Evolutionary conservation across 2,797 vertebrate species (phyloP).

Genomic region (Anolis apletophallus): DNA sequence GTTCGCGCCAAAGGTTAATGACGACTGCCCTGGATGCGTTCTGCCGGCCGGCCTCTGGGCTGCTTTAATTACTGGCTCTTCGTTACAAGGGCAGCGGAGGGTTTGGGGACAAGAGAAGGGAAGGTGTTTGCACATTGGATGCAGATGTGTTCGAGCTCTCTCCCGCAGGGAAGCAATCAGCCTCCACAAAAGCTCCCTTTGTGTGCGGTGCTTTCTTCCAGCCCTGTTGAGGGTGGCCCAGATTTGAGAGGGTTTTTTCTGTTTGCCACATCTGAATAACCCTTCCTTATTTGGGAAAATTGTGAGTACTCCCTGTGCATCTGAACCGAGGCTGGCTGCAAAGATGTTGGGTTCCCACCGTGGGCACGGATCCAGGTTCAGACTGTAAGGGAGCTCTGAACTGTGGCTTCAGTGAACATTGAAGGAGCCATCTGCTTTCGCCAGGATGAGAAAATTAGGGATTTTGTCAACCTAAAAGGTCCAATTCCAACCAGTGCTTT

Average conservation of each 20-base stretch:
- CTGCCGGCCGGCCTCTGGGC: conserved; percentile 61
- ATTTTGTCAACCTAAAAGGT: background rate
- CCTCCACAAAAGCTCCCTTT: conserved; percentile 61
- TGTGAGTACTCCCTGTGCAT: background rate
- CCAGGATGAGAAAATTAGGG: no score
- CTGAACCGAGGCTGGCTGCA: background rate
- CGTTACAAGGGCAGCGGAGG: conserved; percentile 27
- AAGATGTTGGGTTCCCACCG: fast-evolving
- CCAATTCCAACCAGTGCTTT: no score
- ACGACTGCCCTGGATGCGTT: conserved; percentile 44
- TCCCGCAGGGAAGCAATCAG: conserved; percentile 52
- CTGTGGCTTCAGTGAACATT: no score
- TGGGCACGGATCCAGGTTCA: background rate
- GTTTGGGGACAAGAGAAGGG: conserved; percentile 43
- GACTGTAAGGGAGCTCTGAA: no score
- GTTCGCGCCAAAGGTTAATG: conserved; percentile 78
- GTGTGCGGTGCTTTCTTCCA: conserved; percentile 64
- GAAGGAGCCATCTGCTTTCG: background rate
- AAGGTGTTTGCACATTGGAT: conserved; percentile 37
- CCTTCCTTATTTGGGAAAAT: conserved; percentile 37
- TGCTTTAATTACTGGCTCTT: conserved; percentile 74
- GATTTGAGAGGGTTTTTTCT: conserved; percentile 64
- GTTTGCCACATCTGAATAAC: conserved; percentile 44
- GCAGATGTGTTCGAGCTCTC: conserved; percentile 36
- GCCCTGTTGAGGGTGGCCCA: conserved; percentile 51